Percentiles rank a stretch among this genome's conserved stretches.
These are phyloP conservation scores for Vanacampus margaritifer DNA, from an alignment of 2,113 vertebrate species.

Conservation along the genomic window DNA sequence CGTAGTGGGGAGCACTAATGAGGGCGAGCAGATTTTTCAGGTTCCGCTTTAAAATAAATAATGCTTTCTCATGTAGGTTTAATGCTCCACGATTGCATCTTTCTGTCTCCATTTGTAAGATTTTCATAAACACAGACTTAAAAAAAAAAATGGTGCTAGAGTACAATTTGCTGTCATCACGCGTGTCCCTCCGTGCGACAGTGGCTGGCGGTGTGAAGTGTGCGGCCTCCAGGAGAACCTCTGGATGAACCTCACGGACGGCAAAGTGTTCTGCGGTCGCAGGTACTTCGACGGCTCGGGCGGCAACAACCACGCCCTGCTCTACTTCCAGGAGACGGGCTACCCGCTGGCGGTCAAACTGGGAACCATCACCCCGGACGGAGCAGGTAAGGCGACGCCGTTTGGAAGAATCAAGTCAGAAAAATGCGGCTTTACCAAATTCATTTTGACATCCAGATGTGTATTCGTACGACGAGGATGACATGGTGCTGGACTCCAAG, in stretches of 20 bases:
- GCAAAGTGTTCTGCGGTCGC: conserved; percentile 90
- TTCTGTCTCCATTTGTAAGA: neutral
- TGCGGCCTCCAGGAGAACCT: conserved; percentile 96
- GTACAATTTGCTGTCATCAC: neutral
- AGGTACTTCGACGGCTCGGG: conserved; percentile 95
- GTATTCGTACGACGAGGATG: conserved; percentile 96
- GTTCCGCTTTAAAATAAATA: too few species aligned
- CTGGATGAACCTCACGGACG: conserved; percentile 97
- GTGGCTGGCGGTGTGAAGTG: conserved; percentile 94
- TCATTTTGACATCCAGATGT: conserved; percentile 76
- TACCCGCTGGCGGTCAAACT: conserved; percentile 94
- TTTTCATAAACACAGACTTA: neutral
- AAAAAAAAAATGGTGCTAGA: too few species aligned
- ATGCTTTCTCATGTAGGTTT: neutral
- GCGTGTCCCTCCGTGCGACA: conserved; percentile 39
- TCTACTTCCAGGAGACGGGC: conserved; percentile 87
- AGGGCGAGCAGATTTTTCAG: too few species aligned
- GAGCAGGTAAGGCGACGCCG: conserved; percentile 77
- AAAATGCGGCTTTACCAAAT: neutral
- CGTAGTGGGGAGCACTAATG: too few species aligned
- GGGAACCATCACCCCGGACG: conserved; percentile 95
- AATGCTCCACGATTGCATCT: neutral
- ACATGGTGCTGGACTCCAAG: conserved; percentile 95
- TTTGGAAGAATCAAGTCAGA: neutral
- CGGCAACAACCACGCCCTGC: conserved; percentile 93